These are phyloP conservation scores for Micrastur ruficollis DNA, from an alignment of 2,797 vertebrate species.

Conservation along the genomic window DNA sequence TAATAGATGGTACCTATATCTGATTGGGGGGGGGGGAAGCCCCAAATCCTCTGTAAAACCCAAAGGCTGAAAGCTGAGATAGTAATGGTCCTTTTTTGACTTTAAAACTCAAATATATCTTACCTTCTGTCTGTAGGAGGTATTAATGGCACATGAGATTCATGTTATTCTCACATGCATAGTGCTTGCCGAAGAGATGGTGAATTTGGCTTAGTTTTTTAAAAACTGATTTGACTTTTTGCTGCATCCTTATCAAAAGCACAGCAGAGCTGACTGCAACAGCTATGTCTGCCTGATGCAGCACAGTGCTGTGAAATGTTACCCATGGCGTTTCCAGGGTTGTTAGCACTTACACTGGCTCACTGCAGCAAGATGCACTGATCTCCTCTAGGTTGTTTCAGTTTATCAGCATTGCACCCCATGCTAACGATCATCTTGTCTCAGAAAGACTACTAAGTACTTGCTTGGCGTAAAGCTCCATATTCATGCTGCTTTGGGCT, in stretches of 20 bases:
- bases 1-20: background rate
- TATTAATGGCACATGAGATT: background rate
- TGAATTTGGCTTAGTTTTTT: background rate
- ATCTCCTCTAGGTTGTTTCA: background rate
- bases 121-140: background rate
- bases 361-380: background rate
- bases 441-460: background rate
- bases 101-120: background rate
- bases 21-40: background rate
- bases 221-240: background rate
- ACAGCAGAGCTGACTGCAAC: background rate
- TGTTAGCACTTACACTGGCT: rapidly evolving
- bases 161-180: background rate
- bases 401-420: background rate
- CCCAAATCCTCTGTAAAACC: background rate
- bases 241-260: background rate
- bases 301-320: background rate
- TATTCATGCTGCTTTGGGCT: background rate
- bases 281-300: background rate
- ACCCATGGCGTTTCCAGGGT: rapidly evolving
- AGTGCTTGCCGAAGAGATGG: background rate
- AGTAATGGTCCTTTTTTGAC: background rate
- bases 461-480: background rate
- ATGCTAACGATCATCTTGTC: background rate
- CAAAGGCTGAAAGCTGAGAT: background rate